A percentile compares a stretch with the other conserved stretches of the same genome.
These are phyloP conservation scores for Perca schrenkii DNA, from an alignment of 2,113 vertebrate genomes.

Conservation along the genomic window DNA sequence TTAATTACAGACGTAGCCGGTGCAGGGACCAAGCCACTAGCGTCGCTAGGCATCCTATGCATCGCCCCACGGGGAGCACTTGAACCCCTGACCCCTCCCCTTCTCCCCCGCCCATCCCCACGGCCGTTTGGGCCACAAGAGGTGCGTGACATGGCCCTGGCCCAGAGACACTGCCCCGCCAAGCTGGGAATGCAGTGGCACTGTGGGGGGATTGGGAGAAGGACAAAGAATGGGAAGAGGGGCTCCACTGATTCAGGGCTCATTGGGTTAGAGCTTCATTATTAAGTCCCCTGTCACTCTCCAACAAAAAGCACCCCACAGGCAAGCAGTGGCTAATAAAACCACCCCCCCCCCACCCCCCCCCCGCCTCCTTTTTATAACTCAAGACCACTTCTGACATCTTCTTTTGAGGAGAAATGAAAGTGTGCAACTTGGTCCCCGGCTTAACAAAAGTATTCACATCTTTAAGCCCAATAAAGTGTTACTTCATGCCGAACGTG, in stretches of 20 bases:
- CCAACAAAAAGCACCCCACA: slow-evolving; percentile 73
- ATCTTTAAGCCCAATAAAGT: slow-evolving; percentile 47
- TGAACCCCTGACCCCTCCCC: slow-evolving; percentile 76
- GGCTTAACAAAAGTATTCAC: slow-evolving; percentile 17
- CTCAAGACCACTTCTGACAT: slow-evolving; percentile 56
- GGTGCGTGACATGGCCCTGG: slow-evolving; percentile 76
- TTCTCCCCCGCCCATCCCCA: slow-evolving; percentile 53
- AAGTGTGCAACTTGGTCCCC: slow-evolving; percentile 31
- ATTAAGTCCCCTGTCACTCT: slow-evolving; percentile 72
- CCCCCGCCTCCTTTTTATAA: slow-evolving; percentile 24
- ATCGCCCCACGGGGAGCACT: slow-evolving; percentile 72
- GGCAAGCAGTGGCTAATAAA: slow-evolving; percentile 71
- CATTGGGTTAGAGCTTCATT: slow-evolving; percentile 74
- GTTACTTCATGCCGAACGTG: slow-evolving; percentile 33
- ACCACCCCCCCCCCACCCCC: slow-evolving; percentile 42
- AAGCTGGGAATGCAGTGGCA: slow-evolving; percentile 80
- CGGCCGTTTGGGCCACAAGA: slow-evolving; percentile 61
- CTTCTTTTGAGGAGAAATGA: slow-evolving; percentile 55
- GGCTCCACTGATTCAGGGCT: slow-evolving; percentile 71
- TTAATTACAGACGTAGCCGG: slow-evolving; percentile 59
- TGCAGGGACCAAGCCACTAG: slow-evolving; percentile 24
- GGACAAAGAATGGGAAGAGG: slow-evolving; percentile 70
- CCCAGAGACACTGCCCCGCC: slow-evolving; percentile 76
- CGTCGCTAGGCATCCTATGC: slow-evolving; percentile 59
- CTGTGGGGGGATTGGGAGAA: slow-evolving; percentile 60